These are phyloP conservation scores for Gryllus bimaculatus DNA, from an alignment of 1,140 invertebrate genomes.

Conservation along the genomic window DNA sequence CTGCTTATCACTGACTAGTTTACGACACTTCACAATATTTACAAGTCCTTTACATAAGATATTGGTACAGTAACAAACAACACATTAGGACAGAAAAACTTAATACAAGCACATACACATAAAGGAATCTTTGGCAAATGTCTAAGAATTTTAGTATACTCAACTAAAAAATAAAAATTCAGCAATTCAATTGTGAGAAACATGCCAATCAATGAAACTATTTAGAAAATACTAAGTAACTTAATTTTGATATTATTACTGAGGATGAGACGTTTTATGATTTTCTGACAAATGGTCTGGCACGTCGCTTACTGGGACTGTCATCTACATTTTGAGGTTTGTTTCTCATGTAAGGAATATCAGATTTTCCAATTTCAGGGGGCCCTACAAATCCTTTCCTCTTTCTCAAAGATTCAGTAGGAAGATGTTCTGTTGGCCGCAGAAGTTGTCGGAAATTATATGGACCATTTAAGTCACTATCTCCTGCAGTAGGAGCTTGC, in stretches of 20 bases:
- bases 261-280: not conserved
- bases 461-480: conserved; percentile 50
- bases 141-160: too few relatives aligned
- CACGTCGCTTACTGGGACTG: conserved; percentile 15
- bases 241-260: not conserved
- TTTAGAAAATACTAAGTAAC: not conserved
- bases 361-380: not conserved
- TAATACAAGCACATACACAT: too few relatives aligned
- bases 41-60: too few relatives aligned
- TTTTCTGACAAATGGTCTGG: conserved; percentile 8
- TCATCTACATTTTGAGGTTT: conserved; percentile 10
- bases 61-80: too few relatives aligned
- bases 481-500: conserved; percentile 26
- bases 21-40: too few relatives aligned
- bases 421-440: conserved; percentile 52
- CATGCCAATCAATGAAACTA: not conserved
- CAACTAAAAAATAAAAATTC: too few relatives aligned
- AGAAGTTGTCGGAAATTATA: conserved; percentile 61
- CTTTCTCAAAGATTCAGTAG: conserved; percentile 60
- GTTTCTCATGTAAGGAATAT: not conserved
- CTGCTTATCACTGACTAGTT: too few relatives aligned
- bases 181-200: too few relatives aligned
- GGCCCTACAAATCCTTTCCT: conserved; percentile 40
- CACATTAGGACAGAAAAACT: too few relatives aligned
- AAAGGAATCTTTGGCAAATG: too few relatives aligned